These are phyloP conservation scores for Erebia epiphron DNA, from an alignment of 2,888 invertebrate species.

Conservation along the genomic window DNA sequence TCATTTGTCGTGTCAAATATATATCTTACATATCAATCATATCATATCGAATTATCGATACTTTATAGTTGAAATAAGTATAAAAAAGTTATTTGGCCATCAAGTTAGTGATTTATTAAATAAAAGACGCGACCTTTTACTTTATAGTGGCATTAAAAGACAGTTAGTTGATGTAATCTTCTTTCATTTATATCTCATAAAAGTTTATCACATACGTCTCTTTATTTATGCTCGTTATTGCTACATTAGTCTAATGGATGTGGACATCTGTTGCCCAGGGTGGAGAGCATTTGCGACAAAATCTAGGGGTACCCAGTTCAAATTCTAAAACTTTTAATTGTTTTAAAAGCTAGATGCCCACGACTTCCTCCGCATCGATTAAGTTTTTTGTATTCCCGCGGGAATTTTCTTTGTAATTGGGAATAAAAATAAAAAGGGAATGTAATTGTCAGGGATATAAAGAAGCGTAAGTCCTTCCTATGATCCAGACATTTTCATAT, in stretches of 20 bases:
- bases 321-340: too few relatives aligned
- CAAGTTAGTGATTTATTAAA: constrained; percentile 6
- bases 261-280: background rate
- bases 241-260: constrained; percentile 21
- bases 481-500: too few relatives aligned
- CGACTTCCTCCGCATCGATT: too few relatives aligned
- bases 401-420: too few relatives aligned
- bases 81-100: background rate
- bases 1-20: background rate
- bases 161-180: constrained; percentile 19
- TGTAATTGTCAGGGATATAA: too few relatives aligned
- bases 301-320: too few relatives aligned
- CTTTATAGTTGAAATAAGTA: background rate
- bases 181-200: constrained; percentile 25
- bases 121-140: constrained; percentile 13
- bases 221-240: constrained; percentile 11
- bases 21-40: background rate
- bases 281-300: background rate
- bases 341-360: too few relatives aligned
- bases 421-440: too few relatives aligned
- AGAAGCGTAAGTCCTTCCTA: too few relatives aligned
- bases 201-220: constrained; percentile 23
- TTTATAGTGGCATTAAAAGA: constrained; percentile 16
- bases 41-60: background rate
- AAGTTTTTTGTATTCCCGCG: too few relatives aligned